Evolutionary conservation across 2,113 vertebrate species (phyloP).

Genomic region (Rhinopomastus cyanomelas): DNA sequence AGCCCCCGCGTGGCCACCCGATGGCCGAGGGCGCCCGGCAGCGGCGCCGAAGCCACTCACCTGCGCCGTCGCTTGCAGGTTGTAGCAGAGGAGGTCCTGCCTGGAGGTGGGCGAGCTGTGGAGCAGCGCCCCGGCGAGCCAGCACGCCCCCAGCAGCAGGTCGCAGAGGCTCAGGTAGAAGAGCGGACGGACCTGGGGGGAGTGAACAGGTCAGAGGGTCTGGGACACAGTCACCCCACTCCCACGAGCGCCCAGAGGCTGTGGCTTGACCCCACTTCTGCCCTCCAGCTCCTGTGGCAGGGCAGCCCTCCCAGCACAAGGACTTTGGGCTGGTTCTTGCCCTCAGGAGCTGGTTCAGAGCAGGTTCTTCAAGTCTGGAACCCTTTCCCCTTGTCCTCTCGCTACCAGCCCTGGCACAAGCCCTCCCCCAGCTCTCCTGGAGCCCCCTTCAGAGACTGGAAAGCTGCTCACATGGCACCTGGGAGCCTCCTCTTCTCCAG

Average conservation of each 20-base stretch:
- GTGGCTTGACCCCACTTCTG: background rate
- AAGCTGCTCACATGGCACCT: too few relatives aligned
- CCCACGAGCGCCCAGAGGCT: background rate
- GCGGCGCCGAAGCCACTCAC: slow-evolving; percentile 60
- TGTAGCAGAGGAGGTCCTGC: slow-evolving; percentile 79
- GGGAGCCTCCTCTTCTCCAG: too few relatives aligned
- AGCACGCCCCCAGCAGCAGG: slow-evolving; percentile 83
- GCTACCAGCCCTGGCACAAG: too few relatives aligned
- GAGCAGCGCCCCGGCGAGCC: slow-evolving; percentile 79
- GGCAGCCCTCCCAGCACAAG: background rate
- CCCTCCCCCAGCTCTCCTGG: too few relatives aligned
- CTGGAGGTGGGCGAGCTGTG: slow-evolving; percentile 65
- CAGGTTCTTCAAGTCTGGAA: accelerated
- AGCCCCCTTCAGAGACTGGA: too few relatives aligned
- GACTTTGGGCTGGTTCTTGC: background rate
- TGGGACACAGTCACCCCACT: background rate
- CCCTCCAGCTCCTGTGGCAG: background rate
- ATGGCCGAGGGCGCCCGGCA: accelerated
- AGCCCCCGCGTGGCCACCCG: accelerated
- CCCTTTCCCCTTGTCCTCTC: too few relatives aligned
- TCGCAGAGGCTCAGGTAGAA: slow-evolving; percentile 86
- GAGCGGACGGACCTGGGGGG: slow-evolving; percentile 80
- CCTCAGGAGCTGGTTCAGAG: background rate
- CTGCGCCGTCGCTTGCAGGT: slow-evolving; percentile 84
- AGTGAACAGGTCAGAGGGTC: background rate